Evolutionary conservation across 2,888 invertebrate genomes (phyloP).

Genomic region (Cheilosia vulpina): DNA sequence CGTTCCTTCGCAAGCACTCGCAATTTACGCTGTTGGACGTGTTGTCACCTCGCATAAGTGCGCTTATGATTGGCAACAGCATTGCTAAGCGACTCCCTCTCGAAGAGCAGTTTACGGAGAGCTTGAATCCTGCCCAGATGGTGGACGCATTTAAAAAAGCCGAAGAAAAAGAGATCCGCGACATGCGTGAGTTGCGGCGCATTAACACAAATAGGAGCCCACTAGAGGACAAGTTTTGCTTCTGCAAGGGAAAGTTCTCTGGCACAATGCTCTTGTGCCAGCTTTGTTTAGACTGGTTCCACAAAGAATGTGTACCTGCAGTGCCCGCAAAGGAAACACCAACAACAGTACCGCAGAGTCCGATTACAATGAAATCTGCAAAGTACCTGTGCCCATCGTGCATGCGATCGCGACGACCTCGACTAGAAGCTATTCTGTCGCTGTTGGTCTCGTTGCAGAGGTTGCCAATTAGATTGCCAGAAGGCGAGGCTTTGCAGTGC

Average conservation of each 20-base stretch:
- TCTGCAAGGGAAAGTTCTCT: constrained; percentile 89
- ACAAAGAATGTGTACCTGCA: constrained; percentile 84
- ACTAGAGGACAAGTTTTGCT: constrained; percentile 87
- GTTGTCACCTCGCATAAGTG: constrained; percentile 85
- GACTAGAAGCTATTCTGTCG: constrained; percentile 91
- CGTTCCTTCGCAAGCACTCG: constrained; percentile 93
- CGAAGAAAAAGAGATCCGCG: constrained; percentile 90
- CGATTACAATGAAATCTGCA: constrained; percentile 25
- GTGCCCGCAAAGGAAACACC: constrained; percentile 67
- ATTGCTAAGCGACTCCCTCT: constrained; percentile 78
- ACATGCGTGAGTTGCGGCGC: constrained; percentile 88
- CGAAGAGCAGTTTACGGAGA: constrained; percentile 86
- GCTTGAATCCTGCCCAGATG: constrained; percentile 90
- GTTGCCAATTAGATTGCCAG: constrained; percentile 91
- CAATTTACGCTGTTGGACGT: constrained; percentile 88
- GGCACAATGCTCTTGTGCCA: constrained; percentile 96
- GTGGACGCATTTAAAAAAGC: constrained; percentile 92
- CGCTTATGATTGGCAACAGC: constrained; percentile 79
- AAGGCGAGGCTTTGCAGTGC: constrained; percentile 96
- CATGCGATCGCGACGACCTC: constrained; percentile 92
- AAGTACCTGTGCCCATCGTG: constrained; percentile 96
- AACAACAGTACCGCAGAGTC: neutral
- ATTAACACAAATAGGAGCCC: constrained; percentile 84
- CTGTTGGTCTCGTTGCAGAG: constrained; percentile 91
- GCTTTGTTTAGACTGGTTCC: constrained; percentile 97